Base-by-base conservation (phyloP, 2,888 invertebrate species). In the Calephelis perditalis region DNA sequence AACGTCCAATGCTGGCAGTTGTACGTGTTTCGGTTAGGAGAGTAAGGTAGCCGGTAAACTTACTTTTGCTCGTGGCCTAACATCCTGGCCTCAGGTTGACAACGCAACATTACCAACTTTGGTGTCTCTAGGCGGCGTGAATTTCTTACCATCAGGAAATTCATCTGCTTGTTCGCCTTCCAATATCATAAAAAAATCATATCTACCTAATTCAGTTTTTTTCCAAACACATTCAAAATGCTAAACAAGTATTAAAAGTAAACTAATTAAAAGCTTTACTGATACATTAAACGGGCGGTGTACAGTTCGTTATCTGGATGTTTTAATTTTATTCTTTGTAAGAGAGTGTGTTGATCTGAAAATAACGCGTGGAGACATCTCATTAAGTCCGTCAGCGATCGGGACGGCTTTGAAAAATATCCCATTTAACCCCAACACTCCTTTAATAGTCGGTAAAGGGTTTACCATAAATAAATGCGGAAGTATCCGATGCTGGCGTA, bases 381-480 rank as follows among this genome's bases (percentile, higher is more conserved):
- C 90, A 90, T 90, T 90, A 89, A 82, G 84, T 74, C 75, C 78
- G 86, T 86, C 86, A 85, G 80, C 78, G 79, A 76, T 78, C 72
- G 71, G 63, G 66, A 63, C 63, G 76, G 80, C 84, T 87, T 86
- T 90, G 89, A 90, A 82, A 86, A 87, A 90, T 88, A 85, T 88
- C 84, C 84, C 86, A 84, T 88, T 89, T 89, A 86, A 89, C 88
- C 89, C 88, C 81, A 70, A 75, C 81, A 73, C 79, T 84, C 86
- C 84, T 76, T 79, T 88, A 88, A 88, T 86, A 86, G 86, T 79
- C 73, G 81, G 79, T 79, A 82, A 89, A 87, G 89, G 88, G 88
- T 88, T 89, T 88, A 85, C 77, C 85, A 87, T 86, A 86, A 89
- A 89, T 89, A 90, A 75, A 82, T 79, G 74, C 88, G 90, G 90